phyloP scores from a whole-genome alignment of 2,888 invertebrate species.

The Malachius bipustulatus region DNA sequence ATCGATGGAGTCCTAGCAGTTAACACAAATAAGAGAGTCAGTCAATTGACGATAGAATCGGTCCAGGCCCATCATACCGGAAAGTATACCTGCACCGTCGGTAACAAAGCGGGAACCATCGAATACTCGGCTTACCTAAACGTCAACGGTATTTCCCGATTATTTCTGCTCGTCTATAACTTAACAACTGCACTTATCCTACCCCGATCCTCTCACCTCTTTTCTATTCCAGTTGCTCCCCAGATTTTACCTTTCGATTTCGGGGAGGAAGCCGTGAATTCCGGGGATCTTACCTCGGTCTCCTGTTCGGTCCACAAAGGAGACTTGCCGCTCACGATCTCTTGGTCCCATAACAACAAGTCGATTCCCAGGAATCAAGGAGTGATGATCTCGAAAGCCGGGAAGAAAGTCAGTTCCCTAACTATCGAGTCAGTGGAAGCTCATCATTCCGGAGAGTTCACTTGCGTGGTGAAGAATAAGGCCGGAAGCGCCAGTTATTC shows the following conservation, averaged over 20 bases:
- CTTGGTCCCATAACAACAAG: conserved; percentile 48
- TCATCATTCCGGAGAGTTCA: conserved; percentile 60
- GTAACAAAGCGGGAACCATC: conserved; percentile 45
- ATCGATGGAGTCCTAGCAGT: conserved; percentile 38
- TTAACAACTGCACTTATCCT: no score
- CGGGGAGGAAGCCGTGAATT: conserved; percentile 64
- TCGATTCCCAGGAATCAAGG: conserved; percentile 31
- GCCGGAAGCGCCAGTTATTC: conserved; percentile 53
- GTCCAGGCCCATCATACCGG: conserved; percentile 61
- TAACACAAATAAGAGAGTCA: conserved; percentile 40
- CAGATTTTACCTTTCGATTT: conserved; percentile 46
- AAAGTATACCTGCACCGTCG: conserved; percentile 60
- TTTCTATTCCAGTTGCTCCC: conserved; percentile 31
- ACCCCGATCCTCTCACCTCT: conserved; percentile 23
- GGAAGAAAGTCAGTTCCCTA: conserved; percentile 42
- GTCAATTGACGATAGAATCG: conserved; percentile 53
- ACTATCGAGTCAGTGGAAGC: conserved; percentile 49
- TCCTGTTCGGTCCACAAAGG: conserved; percentile 69
- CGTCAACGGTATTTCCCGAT: conserved; percentile 20
- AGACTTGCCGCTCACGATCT: conserved; percentile 63
- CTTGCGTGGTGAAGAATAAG: conserved; percentile 56
- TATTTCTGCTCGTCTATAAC: no score
- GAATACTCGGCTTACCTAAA: conserved; percentile 40
- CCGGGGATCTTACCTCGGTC: conserved; percentile 63
- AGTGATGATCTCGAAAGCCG: conserved; percentile 32